Conservation (phyloP, 2,888 invertebrate genomes). For the Polydrusus pterygomalis region DNA sequence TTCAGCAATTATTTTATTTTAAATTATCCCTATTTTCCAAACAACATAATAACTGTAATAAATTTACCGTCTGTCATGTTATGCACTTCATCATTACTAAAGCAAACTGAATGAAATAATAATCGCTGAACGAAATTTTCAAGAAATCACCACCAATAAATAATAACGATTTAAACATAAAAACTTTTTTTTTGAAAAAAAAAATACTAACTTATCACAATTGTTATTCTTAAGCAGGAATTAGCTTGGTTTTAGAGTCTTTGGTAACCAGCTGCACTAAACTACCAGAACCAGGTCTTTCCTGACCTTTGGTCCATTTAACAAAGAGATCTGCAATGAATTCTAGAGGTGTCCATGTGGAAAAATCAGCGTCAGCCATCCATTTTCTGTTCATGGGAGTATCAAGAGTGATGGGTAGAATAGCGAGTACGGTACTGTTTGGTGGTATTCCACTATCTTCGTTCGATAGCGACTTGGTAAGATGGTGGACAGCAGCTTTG, state of each 20-base stretch:
- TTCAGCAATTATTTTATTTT: too few species aligned
- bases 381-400: slow-evolving; percentile 98
- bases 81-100: too few species aligned
- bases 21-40: too few species aligned
- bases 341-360: slow-evolving; percentile 93
- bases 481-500: slow-evolving; percentile 96
- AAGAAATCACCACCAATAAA: too few species aligned
- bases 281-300: slow-evolving; percentile 89
- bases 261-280: slow-evolving; percentile 93
- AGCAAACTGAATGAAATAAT: too few species aligned
- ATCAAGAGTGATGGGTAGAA: slow-evolving; percentile 94
- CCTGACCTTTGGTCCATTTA: slow-evolving; percentile 89
- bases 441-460: slow-evolving; percentile 90
- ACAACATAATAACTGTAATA: too few species aligned
- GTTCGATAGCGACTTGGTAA: slow-evolving; percentile 90
- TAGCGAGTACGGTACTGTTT: slow-evolving; percentile 84
- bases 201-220: slow-evolving; percentile 6
- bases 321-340: slow-evolving; percentile 88
- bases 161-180: too few species aligned
- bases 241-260: slow-evolving; percentile 80
- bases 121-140: too few species aligned
- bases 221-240: slow-evolving; percentile 23
- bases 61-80: too few species aligned
- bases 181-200: not conserved
- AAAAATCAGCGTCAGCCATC: slow-evolving; percentile 95